Evolutionary conservation across 2,888 invertebrate species (phyloP), one percentile per base, ranked within the genome.

Genomic region (Belgica antarctica): DNA sequence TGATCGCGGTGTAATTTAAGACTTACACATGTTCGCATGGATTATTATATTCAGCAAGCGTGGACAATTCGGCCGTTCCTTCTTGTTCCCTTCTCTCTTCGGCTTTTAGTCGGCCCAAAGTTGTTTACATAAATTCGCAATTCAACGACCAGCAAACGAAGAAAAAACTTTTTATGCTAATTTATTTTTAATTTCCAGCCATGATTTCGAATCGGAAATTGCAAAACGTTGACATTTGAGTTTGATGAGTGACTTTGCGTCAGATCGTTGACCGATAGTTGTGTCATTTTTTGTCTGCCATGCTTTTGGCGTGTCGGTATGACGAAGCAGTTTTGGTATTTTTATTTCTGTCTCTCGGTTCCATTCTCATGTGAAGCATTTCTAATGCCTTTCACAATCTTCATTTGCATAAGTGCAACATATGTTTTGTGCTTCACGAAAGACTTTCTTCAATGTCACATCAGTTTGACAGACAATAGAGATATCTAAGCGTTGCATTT

Each of bases 381-480:
- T 19, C 24, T 22, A 57, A 57, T 22, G 24, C n/a, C 10, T 57
- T 57, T 41, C 10, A n/a, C 7, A 3, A 41, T 31, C 34, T 7
- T 41, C 12, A 61, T 61, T 61, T 61, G 15, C 24, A 61, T 61
- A 25, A 57, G 19, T 57, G 57, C 57, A 57, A 57, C 19, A 57
- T 19, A 57, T 57, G 57, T 24, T 15, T 15, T 61, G n/a, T 22
- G 62, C 10, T 62, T 12, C 31, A 59, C 25, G 52, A 5, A 22
- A 57, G 12, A 57, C 19, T 63, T 41, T 63, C 65, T 66, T 66
- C 17, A 15, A 47, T 66, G 65, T 47, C 47, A 66, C 47, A 66
- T 66, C 65, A 66, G 28, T 66, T 66, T 66, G 65, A 66, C 65
- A 66, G 46, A 66, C 65, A 66, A 66, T 66, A 66, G 65, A 66